These are phyloP conservation scores for Beroe ovata DNA, from an alignment of 37 sponge, comb jelly and placozoan species.

Conservation along the genomic window DNA sequence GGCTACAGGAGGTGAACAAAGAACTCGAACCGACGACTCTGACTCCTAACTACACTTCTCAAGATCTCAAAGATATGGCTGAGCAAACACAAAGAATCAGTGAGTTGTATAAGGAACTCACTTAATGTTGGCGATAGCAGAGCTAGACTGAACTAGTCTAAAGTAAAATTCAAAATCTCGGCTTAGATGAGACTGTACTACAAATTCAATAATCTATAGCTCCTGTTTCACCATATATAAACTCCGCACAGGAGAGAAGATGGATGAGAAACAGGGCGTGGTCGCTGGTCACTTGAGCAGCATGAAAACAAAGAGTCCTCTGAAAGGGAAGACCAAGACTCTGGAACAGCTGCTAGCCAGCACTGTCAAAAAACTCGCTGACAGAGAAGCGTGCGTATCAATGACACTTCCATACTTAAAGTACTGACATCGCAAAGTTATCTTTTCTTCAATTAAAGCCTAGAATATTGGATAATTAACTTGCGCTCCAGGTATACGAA, in stretches of 20 bases:
- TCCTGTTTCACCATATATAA: too few species aligned
- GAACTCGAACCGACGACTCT: background rate
- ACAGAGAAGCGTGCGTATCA: constrained; percentile 13
- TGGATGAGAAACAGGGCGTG: background rate
- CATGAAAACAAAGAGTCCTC: constrained; percentile 40
- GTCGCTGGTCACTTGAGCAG: background rate
- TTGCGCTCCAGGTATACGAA: constrained; percentile 33
- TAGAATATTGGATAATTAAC: too few species aligned
- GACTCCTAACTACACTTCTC: constrained; percentile 24
- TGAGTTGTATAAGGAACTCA: too few species aligned
- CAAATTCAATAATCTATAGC: too few species aligned
- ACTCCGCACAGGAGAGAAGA: background rate
- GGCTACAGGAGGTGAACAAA: background rate
- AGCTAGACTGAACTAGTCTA: too few species aligned
- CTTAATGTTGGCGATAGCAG: too few species aligned
- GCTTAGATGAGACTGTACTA: too few species aligned
- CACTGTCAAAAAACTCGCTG: constrained; percentile 14
- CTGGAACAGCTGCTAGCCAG: constrained; percentile 11
- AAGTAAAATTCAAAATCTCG: too few species aligned
- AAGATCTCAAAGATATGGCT: constrained; percentile 11
- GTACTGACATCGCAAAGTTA: too few species aligned
- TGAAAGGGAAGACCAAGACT: constrained; percentile 43
- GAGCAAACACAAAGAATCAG: constrained; percentile 14
- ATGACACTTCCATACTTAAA: too few species aligned
- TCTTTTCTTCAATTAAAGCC: too few species aligned